phyloP scores from a whole-genome alignment of 2,797 vertebrate species.

The Poeciliopsis infans region DNA sequence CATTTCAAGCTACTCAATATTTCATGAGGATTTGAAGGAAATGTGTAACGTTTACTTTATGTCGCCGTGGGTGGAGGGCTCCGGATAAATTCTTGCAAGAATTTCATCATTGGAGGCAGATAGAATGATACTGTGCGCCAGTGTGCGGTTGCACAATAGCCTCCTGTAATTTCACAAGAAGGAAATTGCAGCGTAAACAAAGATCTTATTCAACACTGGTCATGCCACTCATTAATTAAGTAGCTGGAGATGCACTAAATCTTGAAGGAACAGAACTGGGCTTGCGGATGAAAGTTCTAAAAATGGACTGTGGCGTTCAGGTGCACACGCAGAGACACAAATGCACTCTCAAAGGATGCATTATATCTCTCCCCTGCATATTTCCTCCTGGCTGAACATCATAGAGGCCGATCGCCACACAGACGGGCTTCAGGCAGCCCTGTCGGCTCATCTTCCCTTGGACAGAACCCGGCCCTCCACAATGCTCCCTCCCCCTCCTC shows the following conservation, averaged over 20 bases:
- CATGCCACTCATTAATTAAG: conserved; percentile 7
- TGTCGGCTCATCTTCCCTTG: conserved; percentile 29
- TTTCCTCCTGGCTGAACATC: conserved; percentile 58
- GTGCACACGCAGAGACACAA: conserved; percentile 24
- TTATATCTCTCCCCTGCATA: conserved; percentile 34
- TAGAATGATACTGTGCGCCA: conserved; percentile 7
- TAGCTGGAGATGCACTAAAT: conserved; percentile 22
- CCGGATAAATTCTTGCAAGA: conserved; percentile 15
- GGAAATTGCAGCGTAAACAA: conserved; percentile 3
- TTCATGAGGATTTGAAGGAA: conserved; percentile 59
- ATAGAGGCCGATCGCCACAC: conserved; percentile 31
- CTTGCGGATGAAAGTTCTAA: conserved; percentile 13
- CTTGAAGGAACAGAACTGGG: conserved; percentile 7
- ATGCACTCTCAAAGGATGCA: conserved; percentile 10
- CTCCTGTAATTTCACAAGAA: conserved; percentile 11
- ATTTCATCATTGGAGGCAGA: conserved; percentile 38
- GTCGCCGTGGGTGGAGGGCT: conserved; percentile 21
- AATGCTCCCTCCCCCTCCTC: conserved; percentile 25
- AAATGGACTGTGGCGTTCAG: conserved; percentile 18
- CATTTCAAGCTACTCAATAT: conserved; percentile 63
- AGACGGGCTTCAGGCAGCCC: conserved; percentile 30
- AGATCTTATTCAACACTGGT: conserved; percentile 3
- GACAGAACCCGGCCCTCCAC: conserved; percentile 26
- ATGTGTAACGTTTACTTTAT: conserved; percentile 57
- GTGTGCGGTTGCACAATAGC: conserved; percentile 12